Evolutionary conservation across 2,797 vertebrate genomes (phyloP).

Genomic region (Darevskia mixta): DNA sequence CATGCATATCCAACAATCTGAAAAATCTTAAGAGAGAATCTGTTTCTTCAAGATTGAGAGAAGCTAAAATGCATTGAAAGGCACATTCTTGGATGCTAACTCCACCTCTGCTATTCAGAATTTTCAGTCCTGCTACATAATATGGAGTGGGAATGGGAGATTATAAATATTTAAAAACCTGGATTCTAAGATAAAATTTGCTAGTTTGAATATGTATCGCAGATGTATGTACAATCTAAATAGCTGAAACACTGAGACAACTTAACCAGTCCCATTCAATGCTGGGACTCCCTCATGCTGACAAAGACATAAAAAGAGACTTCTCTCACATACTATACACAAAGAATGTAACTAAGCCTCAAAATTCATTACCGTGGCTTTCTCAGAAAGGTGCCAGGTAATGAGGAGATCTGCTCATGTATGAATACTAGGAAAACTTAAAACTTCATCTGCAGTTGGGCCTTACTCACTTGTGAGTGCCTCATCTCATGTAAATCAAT

Average conservation of each 20-base stretch:
- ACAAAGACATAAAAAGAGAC: neutral
- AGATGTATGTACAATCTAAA: neutral
- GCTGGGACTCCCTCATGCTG: neutral
- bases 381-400: neutral
- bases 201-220: neutral
- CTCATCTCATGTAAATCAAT: neutral
- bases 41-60: constrained; percentile 59
- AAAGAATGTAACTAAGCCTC: no score
- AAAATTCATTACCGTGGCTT: neutral
- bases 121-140: neutral
- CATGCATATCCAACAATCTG: constrained; percentile 65
- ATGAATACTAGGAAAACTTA: neutral
- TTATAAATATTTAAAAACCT: neutral
- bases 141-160: neutral
- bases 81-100: constrained; percentile 32
- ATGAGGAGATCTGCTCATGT: neutral
- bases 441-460: neutral
- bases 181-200: neutral
- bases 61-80: constrained; percentile 45
- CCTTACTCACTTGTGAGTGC: neutral
- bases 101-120: neutral
- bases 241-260: neutral
- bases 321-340: neutral
- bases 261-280: neutral
- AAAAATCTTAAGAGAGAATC: constrained; percentile 50